Evolutionary conservation across 53 echinoderm and acorn worm species (phyloP).

Genomic region (Echinometra lucunter): DNA sequence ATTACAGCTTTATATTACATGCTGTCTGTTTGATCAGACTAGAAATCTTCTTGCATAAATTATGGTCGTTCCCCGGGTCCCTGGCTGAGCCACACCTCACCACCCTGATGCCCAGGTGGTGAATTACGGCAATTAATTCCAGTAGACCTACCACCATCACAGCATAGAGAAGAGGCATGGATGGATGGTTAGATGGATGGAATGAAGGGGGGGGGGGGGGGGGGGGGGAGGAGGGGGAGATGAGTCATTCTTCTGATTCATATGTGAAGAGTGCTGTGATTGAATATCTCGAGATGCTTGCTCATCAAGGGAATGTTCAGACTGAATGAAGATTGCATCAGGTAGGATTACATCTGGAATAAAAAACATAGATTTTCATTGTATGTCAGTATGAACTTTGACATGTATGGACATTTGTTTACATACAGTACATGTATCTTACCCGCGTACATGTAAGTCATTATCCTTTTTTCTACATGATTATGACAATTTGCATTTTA

Average conservation of each 20-base stretch:
- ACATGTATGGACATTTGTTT: too few species aligned
- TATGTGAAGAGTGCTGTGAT: background rate
- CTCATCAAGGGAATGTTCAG: background rate
- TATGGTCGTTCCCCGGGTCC: background rate
- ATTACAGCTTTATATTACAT: background rate
- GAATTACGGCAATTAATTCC: conserved; percentile 27
- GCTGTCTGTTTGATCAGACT: conserved; percentile 8
- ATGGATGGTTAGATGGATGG: background rate
- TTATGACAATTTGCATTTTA: too few species aligned
- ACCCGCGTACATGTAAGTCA: too few species aligned
- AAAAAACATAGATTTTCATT: too few species aligned
- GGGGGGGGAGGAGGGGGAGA: background rate
- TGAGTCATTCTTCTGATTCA: conserved; percentile 24
- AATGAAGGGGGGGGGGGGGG: background rate
- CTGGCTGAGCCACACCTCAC: conserved; percentile 12
- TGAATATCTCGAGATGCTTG: background rate
- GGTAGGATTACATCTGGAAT: too few species aligned
- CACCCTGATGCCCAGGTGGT: conserved; percentile 22
- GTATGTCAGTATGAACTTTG: too few species aligned
- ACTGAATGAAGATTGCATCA: conserved; percentile 1
- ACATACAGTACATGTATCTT: too few species aligned
- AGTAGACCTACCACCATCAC: conserved; percentile 10
- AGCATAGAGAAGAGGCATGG: background rate
- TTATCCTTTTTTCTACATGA: too few species aligned
- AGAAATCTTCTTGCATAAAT: conserved; percentile 2